These are phyloP conservation scores for Brachionus koreanus DNA, from an alignment of 1,140 invertebrate species.

Conservation along the genomic window DNA sequence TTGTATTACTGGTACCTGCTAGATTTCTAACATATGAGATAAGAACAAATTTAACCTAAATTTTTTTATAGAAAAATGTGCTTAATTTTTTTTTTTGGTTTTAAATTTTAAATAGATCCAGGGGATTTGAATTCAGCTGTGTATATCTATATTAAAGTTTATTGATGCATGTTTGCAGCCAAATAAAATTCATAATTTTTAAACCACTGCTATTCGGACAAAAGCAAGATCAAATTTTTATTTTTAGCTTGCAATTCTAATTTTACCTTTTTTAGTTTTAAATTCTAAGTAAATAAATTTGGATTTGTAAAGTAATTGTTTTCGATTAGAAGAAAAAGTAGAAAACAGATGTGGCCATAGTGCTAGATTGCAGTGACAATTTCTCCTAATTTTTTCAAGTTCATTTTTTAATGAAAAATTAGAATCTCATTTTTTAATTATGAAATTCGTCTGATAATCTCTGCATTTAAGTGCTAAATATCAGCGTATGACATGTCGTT, in stretches of 20 bases:
- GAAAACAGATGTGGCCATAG: background rate
- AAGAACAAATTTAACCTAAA: background rate
- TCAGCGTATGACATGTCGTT: background rate
- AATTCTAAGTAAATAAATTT: background rate
- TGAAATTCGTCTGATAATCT: background rate
- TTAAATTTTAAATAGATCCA: background rate
- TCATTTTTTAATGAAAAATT: background rate
- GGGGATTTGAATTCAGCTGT: background rate
- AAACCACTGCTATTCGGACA: background rate
- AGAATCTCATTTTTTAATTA: background rate
- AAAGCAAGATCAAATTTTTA: background rate
- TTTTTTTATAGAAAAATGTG: constrained; percentile 14
- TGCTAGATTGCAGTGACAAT: background rate
- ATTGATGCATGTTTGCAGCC: background rate
- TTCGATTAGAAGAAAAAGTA: background rate
- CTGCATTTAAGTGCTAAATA: background rate
- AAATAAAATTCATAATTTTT: background rate
- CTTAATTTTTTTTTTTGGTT: constrained; percentile 5
- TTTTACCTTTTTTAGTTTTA: constrained; percentile 1
- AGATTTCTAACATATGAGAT: background rate
- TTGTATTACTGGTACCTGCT: background rate
- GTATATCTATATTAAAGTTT: background rate
- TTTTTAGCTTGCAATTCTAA: background rate
- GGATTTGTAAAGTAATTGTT: background rate
- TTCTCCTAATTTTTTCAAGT: background rate